These are phyloP conservation scores for Malaclemys terrapin DNA, from an alignment of 2,113 vertebrate species.

Conservation along the genomic window DNA sequence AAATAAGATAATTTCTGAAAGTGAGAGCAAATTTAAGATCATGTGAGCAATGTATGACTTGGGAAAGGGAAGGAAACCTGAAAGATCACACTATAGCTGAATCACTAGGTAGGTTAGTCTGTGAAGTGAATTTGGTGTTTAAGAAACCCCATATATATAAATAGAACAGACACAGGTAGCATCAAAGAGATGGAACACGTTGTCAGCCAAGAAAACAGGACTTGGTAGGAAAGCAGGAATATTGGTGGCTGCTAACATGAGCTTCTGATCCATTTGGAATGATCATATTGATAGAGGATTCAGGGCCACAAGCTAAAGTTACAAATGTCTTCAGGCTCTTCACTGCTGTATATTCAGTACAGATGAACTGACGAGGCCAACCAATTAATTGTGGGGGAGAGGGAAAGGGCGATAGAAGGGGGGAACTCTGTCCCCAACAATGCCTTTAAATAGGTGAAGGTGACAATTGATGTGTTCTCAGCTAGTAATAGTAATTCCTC, in stretches of 20 bases:
- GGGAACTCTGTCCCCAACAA: neutral
- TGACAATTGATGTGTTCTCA: neutral
- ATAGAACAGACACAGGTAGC: neutral
- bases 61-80: neutral
- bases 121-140: neutral
- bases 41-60: constrained; percentile 24
- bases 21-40: constrained; percentile 13
- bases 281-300: neutral
- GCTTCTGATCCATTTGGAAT: neutral
- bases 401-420: neutral
- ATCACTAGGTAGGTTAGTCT: neutral
- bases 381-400: neutral
- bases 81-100: neutral
- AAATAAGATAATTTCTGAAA: constrained; percentile 17
- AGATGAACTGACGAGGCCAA: neutral
- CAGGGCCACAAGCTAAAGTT: neutral
- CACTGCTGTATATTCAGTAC: neutral
- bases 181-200: neutral
- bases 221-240: neutral
- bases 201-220: neutral
- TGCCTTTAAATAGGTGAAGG: neutral
- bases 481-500: neutral
- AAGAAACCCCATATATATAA: neutral
- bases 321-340: neutral
- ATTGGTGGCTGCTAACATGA: neutral